phyloP scores from a whole-genome alignment of 2,113 vertebrate genomes.

The Azemiops feae region DNA sequence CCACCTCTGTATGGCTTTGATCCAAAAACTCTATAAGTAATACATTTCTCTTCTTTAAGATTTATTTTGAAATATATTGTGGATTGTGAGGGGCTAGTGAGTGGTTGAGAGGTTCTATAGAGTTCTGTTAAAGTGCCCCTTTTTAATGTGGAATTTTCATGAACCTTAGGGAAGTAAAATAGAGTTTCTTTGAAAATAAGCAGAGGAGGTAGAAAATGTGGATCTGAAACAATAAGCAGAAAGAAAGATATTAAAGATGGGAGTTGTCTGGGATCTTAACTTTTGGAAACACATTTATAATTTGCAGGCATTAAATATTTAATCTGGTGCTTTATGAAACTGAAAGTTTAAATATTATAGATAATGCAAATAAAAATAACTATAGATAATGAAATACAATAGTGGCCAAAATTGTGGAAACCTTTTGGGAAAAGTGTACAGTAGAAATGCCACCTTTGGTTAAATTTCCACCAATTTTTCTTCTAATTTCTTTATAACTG shows the following conservation, averaged over 20 bases:
- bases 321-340: conserved; percentile 13
- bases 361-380: background rate
- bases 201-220: fast-evolving
- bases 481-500: too few relatives aligned
- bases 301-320: background rate
- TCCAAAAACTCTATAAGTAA: background rate
- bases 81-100: background rate
- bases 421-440: too few relatives aligned
- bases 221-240: fast-evolving
- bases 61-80: background rate
- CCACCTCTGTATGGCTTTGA: background rate
- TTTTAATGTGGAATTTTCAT: background rate
- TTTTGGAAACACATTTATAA: background rate
- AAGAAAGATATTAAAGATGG: background rate
- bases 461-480: too few relatives aligned
- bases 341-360: background rate
- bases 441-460: too few relatives aligned
- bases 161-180: background rate
- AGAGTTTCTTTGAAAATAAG: conserved; percentile 12
- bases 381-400: background rate
- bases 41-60: background rate
- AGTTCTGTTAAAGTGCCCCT: background rate
- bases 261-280: background rate
- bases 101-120: background rate
- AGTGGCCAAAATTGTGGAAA: too few relatives aligned